Percentiles rank a stretch among this genome's conserved stretches.
Conservation (phyloP, 1,140 invertebrate species). For the Temnothorax curvispinosus region DNA sequence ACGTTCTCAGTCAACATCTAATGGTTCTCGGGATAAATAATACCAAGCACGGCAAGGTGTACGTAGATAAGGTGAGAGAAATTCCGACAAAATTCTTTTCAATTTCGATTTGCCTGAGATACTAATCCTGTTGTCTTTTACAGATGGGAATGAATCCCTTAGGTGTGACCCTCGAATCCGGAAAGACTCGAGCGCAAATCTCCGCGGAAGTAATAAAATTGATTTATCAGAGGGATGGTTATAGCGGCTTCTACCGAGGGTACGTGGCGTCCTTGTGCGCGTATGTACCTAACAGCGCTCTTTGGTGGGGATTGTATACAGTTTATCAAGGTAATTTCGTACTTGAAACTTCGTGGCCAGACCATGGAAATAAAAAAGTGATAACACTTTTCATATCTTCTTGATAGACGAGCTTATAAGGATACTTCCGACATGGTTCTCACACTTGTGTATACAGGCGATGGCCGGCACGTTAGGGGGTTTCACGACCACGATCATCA, state of each 20-base stretch:
- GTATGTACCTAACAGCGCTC: conserved; percentile 97
- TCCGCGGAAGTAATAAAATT: conserved; percentile 89
- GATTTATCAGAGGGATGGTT: conserved; percentile 93
- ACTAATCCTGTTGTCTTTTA: conserved; percentile 57
- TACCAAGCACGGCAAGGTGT: conserved; percentile 84
- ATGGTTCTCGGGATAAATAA: conserved; percentile 95
- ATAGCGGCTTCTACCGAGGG: conserved; percentile 96
- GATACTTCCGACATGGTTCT: conserved; percentile 91
- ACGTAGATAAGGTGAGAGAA: conserved; percentile 80
- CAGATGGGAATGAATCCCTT: conserved; percentile 89
- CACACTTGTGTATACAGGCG: conserved; percentile 95
- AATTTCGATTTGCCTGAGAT: neutral
- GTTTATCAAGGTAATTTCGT: conserved; percentile 93
- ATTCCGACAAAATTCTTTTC: neutral
- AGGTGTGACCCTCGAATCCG: conserved; percentile 88
- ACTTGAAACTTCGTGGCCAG: neutral
- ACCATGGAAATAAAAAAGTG: neutral
- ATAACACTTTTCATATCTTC: neutral
- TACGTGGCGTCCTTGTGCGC: conserved; percentile 96
- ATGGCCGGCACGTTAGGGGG: conserved; percentile 95
- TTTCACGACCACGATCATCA: conserved; percentile 96
- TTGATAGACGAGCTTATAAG: conserved; percentile 91
- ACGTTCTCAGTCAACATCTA: conserved; percentile 98
- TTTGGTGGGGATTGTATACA: conserved; percentile 99
- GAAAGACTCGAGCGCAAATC: conserved; percentile 88